Percentiles rank a stretch among this genome's conserved stretches.
Conservation (phyloP, 2,113 vertebrate genomes). For the Pungitius pungitius region DNA sequence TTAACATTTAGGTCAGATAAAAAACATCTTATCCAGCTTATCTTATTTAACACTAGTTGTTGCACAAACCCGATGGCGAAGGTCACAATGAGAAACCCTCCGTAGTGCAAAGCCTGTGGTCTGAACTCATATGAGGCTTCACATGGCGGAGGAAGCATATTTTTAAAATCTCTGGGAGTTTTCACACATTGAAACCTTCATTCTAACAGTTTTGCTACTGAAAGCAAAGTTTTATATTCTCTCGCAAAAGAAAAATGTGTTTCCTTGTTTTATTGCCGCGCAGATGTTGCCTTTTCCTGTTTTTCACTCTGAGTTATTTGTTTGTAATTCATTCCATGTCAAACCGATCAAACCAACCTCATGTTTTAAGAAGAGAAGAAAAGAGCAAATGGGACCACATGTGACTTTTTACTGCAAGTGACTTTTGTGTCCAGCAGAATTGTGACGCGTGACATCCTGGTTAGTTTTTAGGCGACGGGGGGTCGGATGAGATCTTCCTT, state of each 20-base stretch:
- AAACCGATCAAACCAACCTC: neutral
- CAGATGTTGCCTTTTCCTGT: slow-evolving; percentile 25
- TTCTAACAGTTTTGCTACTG: neutral
- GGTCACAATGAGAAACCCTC: no score
- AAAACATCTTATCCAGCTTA: neutral
- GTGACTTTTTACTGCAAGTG: neutral
- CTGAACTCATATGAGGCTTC: neutral
- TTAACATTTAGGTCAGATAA: neutral
- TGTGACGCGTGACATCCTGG: neutral
- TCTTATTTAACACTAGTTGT: neutral
- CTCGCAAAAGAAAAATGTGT: neutral
- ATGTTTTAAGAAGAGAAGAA: neutral
- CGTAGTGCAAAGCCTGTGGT: no score
- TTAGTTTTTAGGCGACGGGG: neutral
- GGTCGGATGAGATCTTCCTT: neutral
- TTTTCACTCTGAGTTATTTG: slow-evolving; percentile 6
- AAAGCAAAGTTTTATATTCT: neutral
- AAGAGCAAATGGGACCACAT: slow-evolving; percentile 7
- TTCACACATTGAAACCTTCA: neutral
- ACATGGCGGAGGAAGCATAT: neutral
- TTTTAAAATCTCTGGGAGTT: neutral
- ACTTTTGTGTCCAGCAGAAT: neutral
- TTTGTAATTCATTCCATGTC: slow-evolving; percentile 2
- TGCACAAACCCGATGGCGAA: neutral
- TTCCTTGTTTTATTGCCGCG: neutral